These are phyloP conservation scores for Gulo gulo DNA, from an alignment of 2,113 vertebrate genomes.

Conservation along the genomic window DNA sequence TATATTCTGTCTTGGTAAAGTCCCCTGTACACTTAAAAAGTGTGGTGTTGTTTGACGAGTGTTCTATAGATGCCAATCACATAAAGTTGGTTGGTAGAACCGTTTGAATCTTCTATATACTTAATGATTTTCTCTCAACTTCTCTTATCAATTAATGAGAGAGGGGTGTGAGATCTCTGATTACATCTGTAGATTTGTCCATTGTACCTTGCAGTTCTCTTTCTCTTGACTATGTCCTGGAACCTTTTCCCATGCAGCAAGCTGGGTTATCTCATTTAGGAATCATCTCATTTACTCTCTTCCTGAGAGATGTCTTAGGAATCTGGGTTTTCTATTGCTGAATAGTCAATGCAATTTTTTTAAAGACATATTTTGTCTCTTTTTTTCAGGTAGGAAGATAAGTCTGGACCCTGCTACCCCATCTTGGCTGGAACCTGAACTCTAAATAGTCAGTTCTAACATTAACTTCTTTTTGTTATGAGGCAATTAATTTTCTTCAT, in stretches of 20 bases:
- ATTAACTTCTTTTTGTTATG: not conserved
- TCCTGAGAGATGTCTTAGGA: not conserved
- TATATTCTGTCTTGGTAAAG: not conserved
- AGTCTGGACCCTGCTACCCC: not conserved
- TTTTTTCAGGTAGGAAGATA: not conserved
- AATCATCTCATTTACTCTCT: not conserved
- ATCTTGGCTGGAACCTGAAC: not conserved
- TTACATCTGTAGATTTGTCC: not conserved
- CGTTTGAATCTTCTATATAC: not conserved
- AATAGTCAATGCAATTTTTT: not conserved
- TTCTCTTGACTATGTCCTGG: not conserved
- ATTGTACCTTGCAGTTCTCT: not conserved
- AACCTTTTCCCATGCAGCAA: not conserved
- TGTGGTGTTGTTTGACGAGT: not conserved
- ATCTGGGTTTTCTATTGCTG: not conserved
- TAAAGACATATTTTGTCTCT: not conserved
- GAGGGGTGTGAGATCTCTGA: not conserved
- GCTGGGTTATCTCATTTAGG: not conserved
- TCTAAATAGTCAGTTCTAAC: not conserved
- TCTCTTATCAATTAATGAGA: not conserved
- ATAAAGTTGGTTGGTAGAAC: not conserved
- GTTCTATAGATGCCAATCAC: not conserved
- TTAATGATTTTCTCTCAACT: not conserved
- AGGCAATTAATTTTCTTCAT: no score
- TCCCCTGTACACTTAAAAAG: not conserved